Evolutionary conservation across 2,113 vertebrate species (phyloP).

Genomic region (Muntiacus muntjak): DNA sequence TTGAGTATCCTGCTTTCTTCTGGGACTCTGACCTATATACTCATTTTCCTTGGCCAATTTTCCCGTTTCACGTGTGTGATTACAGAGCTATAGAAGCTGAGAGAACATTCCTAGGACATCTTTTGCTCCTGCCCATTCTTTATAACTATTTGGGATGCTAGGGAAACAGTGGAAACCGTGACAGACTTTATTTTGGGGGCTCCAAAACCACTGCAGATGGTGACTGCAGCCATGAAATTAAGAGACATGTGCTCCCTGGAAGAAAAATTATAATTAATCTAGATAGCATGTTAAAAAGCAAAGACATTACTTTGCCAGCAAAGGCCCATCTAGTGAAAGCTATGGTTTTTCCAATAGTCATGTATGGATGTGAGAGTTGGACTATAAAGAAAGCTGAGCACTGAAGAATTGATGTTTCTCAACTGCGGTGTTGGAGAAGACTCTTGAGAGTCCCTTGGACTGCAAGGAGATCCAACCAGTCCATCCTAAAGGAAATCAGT

Average conservation of each 20-base stretch:
- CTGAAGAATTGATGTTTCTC: not conserved
- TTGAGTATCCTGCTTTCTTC: not conserved
- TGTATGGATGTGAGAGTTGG: not conserved
- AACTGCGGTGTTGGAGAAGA: not conserved
- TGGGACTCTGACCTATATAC: not conserved
- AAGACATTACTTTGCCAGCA: not conserved
- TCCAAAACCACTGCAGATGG: not conserved
- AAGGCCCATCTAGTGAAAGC: not conserved
- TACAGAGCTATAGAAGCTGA: not conserved
- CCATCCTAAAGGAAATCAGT: not conserved
- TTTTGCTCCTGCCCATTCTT: not conserved
- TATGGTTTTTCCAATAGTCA: not conserved
- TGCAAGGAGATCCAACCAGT: not conserved
- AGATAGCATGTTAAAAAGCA: not conserved
- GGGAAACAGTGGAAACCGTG: not conserved
- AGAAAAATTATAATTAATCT: not conserved
- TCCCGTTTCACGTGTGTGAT: not conserved
- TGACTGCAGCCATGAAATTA: not conserved
- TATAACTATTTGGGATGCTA: not conserved
- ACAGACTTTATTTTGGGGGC: not conserved
- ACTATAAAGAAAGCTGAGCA: not conserved
- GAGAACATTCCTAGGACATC: not conserved
- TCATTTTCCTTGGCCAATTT: conserved; percentile 35
- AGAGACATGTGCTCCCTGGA: not conserved
- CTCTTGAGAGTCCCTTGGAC: not conserved